phyloP scores from a whole-genome alignment of 2,888 invertebrate species.

The Chymomyza procnemis region DNA sequence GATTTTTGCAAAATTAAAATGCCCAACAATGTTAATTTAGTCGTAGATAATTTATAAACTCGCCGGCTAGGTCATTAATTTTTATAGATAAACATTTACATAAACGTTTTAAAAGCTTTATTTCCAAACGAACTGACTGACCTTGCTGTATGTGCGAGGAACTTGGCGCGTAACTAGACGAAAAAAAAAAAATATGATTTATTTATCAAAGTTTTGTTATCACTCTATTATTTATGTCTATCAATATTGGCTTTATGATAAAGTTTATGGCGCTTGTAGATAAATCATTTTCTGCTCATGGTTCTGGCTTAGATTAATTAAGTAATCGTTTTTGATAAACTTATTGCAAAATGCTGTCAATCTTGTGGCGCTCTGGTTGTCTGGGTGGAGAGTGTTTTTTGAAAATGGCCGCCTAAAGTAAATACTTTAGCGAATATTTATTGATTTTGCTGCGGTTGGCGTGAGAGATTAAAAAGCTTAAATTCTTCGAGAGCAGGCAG shows the following conservation, averaged over 20 bases:
- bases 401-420: too few species aligned
- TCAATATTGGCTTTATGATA: neutral
- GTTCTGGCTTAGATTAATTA: neutral
- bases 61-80: neutral
- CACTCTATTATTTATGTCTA: neutral
- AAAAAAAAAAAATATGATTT: neutral
- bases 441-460: too few species aligned
- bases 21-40: neutral
- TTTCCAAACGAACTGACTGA: neutral
- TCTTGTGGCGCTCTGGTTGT: too few species aligned
- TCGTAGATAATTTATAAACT: neutral
- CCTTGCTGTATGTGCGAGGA: neutral
- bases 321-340: neutral
- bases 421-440: too few species aligned
- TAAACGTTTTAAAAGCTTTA: neutral
- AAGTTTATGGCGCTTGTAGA: neutral
- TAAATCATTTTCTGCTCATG: neutral
- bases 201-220: neutral
- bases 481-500: too few species aligned
- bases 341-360: neutral
- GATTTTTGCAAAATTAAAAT: neutral
- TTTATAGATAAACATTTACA: neutral
- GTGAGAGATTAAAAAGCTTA: too few species aligned
- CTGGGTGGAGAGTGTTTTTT: too few species aligned
- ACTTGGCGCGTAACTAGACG: too few species aligned